These are phyloP conservation scores for Ochropleura plecta DNA, from an alignment of 2,888 invertebrate species.

Conservation along the genomic window DNA sequence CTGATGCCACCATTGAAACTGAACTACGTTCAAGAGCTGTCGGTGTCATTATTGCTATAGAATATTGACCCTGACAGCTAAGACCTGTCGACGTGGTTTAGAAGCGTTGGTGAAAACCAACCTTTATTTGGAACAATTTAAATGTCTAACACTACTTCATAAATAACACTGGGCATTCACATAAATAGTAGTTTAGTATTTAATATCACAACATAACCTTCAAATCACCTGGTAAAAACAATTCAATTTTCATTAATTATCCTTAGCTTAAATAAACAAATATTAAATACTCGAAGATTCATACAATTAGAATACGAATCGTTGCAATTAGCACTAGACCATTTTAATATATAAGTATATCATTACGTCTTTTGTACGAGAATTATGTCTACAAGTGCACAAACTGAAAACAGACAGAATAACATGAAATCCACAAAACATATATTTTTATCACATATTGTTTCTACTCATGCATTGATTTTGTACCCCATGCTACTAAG, in stretches of 20 bases:
- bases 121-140: too few relatives aligned
- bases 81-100: too few relatives aligned
- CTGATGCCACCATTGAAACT: not conserved
- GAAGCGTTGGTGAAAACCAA: too few relatives aligned
- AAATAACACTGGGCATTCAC: not conserved
- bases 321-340: conserved; percentile 59
- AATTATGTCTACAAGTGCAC: conserved; percentile 66
- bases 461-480: conserved; percentile 59
- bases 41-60: too few relatives aligned
- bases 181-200: conserved; percentile 1
- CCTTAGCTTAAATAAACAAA: conserved; percentile 58
- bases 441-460: conserved; percentile 21
- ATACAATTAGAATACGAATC: conserved; percentile 56
- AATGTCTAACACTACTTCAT: too few relatives aligned
- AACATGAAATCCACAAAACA: conserved; percentile 73
- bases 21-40: not conserved
- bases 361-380: conserved; percentile 65
- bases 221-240: not conserved
- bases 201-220: conserved; percentile 27
- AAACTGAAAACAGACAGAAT: conserved; percentile 72
- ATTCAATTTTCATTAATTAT: conserved; percentile 6
- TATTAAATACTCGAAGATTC: conserved; percentile 50
- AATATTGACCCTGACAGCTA: too few relatives aligned
- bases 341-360: conserved; percentile 48
- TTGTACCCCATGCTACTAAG: not conserved